Percentiles rank a stretch among this genome's conserved stretches.
Evolutionary conservation across 2,888 invertebrate species (phyloP).

Genomic region (Nasonia oneida): DNA sequence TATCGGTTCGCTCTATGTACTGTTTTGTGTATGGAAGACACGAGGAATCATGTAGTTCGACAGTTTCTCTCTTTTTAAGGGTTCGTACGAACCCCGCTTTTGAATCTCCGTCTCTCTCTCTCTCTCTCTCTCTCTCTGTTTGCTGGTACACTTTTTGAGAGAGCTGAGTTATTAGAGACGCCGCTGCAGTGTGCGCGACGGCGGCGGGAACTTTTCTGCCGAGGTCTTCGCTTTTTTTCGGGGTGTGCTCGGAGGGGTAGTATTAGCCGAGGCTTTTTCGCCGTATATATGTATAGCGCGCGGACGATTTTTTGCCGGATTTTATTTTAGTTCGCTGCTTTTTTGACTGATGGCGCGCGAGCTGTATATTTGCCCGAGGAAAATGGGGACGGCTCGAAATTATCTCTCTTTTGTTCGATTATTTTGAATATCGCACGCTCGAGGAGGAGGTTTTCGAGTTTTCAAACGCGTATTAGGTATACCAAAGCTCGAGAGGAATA

Average conservation of each 20-base stretch:
- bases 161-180: conserved; percentile 47
- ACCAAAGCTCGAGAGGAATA: neutral
- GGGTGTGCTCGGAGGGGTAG: neutral
- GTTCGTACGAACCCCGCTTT: conserved; percentile 26
- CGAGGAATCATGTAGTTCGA: neutral
- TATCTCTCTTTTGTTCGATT: conserved; percentile 5
- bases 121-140: conserved; percentile 1
- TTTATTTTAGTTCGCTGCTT: neutral
- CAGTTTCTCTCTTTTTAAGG: neutral
- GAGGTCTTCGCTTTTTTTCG: conserved; percentile 2
- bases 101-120: neutral
- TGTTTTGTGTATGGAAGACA: neutral
- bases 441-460: no score
- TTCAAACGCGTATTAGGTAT: neutral
- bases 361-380: neutral
- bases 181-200: no score
- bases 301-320: conserved; percentile 34
- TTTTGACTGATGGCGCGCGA: neutral
- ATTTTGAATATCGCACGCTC: neutral
- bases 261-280: conserved; percentile 20
- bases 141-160: conserved; percentile 43
- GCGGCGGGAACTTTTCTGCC: conserved; percentile 19
- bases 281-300: conserved; percentile 17
- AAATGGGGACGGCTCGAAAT: conserved; percentile 4
- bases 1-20: neutral